Conservation (phyloP, 2,888 invertebrate genomes). For the Lucinisca nassula region DNA sequence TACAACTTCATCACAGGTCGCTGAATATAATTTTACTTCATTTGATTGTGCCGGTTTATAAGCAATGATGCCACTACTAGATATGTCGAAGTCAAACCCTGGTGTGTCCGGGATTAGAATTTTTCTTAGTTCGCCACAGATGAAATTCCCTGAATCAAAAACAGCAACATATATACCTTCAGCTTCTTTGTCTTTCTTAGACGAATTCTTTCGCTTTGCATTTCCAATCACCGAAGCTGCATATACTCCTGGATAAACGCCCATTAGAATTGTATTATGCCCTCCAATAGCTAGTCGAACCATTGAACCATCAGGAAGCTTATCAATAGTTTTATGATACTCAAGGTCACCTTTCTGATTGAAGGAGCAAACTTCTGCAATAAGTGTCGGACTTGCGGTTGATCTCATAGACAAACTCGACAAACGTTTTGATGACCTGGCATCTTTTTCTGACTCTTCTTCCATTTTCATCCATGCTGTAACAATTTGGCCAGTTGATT, state of each 20-base stretch:
- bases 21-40: conserved; percentile 47
- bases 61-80: conserved; percentile 52
- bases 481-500: conserved; percentile 58
- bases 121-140: conserved; percentile 64
- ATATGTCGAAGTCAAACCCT: conserved; percentile 65
- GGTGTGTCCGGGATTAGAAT: conserved; percentile 66
- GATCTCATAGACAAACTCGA: conserved; percentile 65
- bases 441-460: conserved; percentile 56
- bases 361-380: conserved; percentile 62
- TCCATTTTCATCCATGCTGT: conserved; percentile 62
- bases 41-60: conserved; percentile 49
- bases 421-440: conserved; percentile 62
- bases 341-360: conserved; percentile 58
- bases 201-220: conserved; percentile 53
- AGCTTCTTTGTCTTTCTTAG: conserved; percentile 57
- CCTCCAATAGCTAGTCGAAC: conserved; percentile 61
- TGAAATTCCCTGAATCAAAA: conserved; percentile 56
- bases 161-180: conserved; percentile 65
- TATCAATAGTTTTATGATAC: conserved; percentile 59
- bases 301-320: conserved; percentile 64
- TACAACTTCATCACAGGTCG: conserved; percentile 38
- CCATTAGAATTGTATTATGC: conserved; percentile 56
- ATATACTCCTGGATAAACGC: conserved; percentile 62
- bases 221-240: conserved; percentile 63
- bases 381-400: conserved; percentile 41